Evolutionary conservation across 2,113 vertebrate genomes (phyloP), one percentile per base, ranked within the genome.

Genomic region (Lepus timidus): DNA sequence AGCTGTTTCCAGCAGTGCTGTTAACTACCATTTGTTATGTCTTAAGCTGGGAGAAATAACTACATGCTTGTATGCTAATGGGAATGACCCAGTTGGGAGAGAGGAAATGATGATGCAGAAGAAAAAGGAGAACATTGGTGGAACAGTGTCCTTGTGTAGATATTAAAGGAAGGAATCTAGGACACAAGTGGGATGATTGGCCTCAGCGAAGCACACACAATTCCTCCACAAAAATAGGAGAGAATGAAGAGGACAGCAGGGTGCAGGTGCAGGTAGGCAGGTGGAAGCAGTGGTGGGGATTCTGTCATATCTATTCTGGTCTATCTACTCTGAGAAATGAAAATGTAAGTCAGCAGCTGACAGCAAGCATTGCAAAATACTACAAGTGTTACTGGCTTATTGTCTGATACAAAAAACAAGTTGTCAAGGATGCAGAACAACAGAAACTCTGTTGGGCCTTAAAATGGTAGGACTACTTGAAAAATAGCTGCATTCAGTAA

Each of bases 361-460:
- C 68, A 81, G 51, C 31, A 33, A 83, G 36, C 29, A 89, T 33
- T 74, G 10, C 44, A 90, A 86, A 95, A 89, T 79, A 58, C 17
- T 13, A 0, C 27, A 39, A 89, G 11, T 12, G 12, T 51, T 64
- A 27, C 9, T 75, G 68, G 51, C 27, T 49, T 76, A 64, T 74
- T 49, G 25, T 71, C 44, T 71, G 52, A 64, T 23, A 27, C 22
- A 49, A 12, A 20, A 49, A 67, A 79, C 75, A 62, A 68, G 16
- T 33, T 91, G 8, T 76, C 39, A 20, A 78, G 8, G 13, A 65
- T 85, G 3, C 85, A 12, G 51, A 93, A 71, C 65, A 84, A 92
- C 25, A 73, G 70, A 85, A 67, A 88, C 9, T 16, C 81, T 52
- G 9, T 9, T 85, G 9, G 33, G 23, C 33, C 29, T 75, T 31